Conservation (phyloP, 2,888 invertebrate genomes). For the Pollenia griseotomentosa region DNA sequence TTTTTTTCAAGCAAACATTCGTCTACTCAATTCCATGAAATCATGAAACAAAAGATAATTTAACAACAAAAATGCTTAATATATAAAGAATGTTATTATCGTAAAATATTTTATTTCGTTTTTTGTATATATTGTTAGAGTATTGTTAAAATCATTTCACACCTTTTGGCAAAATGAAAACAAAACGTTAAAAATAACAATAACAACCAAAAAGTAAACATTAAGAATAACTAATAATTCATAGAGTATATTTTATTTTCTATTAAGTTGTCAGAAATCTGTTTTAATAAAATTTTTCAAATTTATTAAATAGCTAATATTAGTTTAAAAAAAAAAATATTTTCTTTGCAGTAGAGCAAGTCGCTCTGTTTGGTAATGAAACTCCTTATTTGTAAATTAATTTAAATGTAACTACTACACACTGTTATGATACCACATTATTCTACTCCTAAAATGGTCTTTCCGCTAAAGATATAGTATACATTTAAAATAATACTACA, state of each 20-base stretch:
- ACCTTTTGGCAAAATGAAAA: no score
- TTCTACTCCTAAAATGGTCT: slow-evolving; percentile 37
- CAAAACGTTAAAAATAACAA: no score
- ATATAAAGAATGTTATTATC: not conserved
- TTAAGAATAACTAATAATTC: no score
- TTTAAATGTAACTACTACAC: slow-evolving; percentile 37
- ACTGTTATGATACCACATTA: not conserved
- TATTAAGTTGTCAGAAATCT: no score
- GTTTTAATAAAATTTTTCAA: no score
- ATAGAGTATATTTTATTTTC: no score
- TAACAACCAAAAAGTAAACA: no score
- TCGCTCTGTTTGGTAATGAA: slow-evolving; percentile 18
- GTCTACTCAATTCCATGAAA: not conserved
- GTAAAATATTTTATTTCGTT: no score
- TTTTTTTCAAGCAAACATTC: not conserved
- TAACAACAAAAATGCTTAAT: not conserved
- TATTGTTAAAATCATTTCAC: no score
- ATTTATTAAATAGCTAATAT: not conserved
- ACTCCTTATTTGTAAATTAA: slow-evolving; percentile 26
- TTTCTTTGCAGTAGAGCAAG: slow-evolving; percentile 21
- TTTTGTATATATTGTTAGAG: no score
- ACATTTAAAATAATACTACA: not conserved
- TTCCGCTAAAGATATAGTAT: slow-evolving; percentile 34
- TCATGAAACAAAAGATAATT: not conserved
- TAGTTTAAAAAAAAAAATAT: not conserved